These are phyloP conservation scores for Cladopsammia gracilis DNA, from an alignment of 64 coral and sea anemone genomes.

Conservation along the genomic window DNA sequence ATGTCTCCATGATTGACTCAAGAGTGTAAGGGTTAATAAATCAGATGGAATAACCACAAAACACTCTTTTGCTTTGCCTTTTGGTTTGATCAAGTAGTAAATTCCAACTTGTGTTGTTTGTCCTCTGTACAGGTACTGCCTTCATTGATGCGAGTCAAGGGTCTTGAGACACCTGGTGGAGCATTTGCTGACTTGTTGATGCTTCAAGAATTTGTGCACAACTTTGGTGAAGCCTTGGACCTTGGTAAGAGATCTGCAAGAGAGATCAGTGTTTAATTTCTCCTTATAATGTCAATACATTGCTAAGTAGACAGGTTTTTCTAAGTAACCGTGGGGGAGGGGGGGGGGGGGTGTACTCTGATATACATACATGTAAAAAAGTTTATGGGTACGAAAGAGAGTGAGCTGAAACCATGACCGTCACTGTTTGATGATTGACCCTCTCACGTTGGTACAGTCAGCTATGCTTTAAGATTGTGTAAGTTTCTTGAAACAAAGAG, in stretches of 20 bases:
- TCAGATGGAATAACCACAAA: not conserved
- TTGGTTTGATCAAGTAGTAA: not conserved
- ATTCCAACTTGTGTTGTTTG: not conserved
- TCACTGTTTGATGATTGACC: too few species aligned
- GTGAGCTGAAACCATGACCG: too few species aligned
- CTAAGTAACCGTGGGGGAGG: too few species aligned
- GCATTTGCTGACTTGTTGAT: conserved; percentile 98
- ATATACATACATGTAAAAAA: too few species aligned
- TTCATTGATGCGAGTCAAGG: conserved; percentile 61
- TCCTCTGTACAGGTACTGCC: conserved; percentile 76
- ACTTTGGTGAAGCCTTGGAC: conserved; percentile 95
- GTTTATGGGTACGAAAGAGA: too few species aligned
- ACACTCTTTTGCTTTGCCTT: not conserved
- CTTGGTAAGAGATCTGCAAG: conserved; percentile 57
- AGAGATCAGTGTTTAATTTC: not conserved
- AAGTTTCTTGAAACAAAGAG: too few species aligned
- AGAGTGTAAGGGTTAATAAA: too few species aligned
- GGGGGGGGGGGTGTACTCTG: too few species aligned
- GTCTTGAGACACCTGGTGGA: conserved; percentile 82
- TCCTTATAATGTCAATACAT: not conserved
- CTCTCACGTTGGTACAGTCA: too few species aligned
- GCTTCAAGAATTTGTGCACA: conserved; percentile 97
- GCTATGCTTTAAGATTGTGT: too few species aligned
- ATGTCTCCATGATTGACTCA: too few species aligned
- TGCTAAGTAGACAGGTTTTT: not conserved